Evolutionary conservation across 1,140 invertebrate species (phyloP).

Genomic region (Notospermus geniculatus): DNA sequence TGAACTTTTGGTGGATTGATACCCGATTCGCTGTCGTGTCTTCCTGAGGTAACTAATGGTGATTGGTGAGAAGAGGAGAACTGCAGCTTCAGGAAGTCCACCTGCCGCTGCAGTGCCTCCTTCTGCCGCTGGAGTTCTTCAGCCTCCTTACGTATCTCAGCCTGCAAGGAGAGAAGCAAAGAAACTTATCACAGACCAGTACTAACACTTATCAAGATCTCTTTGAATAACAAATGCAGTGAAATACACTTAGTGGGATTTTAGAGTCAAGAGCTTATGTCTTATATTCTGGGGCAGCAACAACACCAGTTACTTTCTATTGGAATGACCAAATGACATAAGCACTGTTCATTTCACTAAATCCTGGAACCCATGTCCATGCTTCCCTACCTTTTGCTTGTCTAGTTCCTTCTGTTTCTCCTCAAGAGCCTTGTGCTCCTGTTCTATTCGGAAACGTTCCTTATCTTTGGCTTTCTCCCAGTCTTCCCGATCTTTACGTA

Average conservation of each 20-base stretch:
- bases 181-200: not conserved
- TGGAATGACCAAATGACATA: too few species aligned
- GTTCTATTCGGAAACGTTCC: slow-evolving; percentile 64
- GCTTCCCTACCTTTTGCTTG: slow-evolving; percentile 65
- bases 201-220: not conserved
- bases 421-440: slow-evolving; percentile 64
- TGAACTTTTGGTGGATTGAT: not conserved
- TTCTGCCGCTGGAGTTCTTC: slow-evolving; percentile 82
- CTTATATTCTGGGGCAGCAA: too few species aligned
- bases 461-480: slow-evolving; percentile 67
- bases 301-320: too few species aligned
- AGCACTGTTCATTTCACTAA: too few species aligned
- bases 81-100: slow-evolving; percentile 20
- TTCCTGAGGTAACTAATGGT: slow-evolving; percentile 22
- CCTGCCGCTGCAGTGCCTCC: slow-evolving; percentile 65
- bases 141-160: slow-evolving; percentile 41
- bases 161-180: slow-evolving; percentile 12
- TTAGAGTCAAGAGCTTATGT: too few species aligned
- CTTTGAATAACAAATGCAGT: too few species aligned
- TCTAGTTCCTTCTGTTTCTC: slow-evolving; percentile 78
- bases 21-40: slow-evolving; percentile 1
- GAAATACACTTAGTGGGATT: too few species aligned
- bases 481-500: slow-evolving; percentile 76
- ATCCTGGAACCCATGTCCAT: not conserved
- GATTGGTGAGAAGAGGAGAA: slow-evolving; percentile 43